Evolutionary conservation across 2,113 vertebrate species (phyloP), one percentile per base, ranked within the genome.

Genomic region (Chlorodrepanis virens): DNA sequence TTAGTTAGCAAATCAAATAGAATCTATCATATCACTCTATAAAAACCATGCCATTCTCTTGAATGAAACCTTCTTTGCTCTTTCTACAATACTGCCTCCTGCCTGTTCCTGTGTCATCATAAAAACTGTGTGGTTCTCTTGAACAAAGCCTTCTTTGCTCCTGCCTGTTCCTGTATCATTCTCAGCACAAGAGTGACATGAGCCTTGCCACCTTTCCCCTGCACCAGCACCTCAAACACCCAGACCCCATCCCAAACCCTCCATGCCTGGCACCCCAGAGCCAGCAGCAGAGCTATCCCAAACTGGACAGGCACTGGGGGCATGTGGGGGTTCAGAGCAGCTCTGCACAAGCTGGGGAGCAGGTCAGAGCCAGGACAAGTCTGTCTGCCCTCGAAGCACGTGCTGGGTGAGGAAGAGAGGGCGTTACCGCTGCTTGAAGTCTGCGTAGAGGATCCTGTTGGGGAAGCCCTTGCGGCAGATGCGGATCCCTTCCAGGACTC

Each of bases 401-500:
- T 7, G 50, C 25, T 65, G 29, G 49, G 24, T 25, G 35, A 40
- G 74, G 35, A 49, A 61, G 56, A 44, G 68, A 63, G 63, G 59
- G 44, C 50, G 17, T 95, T 94, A 99, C 99, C 99, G 99, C 94
- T 99, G 99, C 95, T 99, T 99, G 97, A 99, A 99, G 97, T 99
- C 99, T 70, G 98, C 99, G 0, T 99, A 99, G 39, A 98, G 94
- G 96, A 99, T 99, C 95, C 99, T 99, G 98, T 99, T 99, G 72
- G 99, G 99, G 96, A 99, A 99, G 2, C 99, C 99, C 91, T 99
- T 99, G 49, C 99, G 98, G 79, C 99, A 99, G 97, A 99, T 99
- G 61, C 99, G 98, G 96, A 99, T 99, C 17, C 99, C 99, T 63
- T 99, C 99, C 35, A 99, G 98, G 83, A 99, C 99, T 7, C 99